Conservation (phyloP, 2,797 vertebrate genomes). For the Tympanoctomys barrerae region DNA sequence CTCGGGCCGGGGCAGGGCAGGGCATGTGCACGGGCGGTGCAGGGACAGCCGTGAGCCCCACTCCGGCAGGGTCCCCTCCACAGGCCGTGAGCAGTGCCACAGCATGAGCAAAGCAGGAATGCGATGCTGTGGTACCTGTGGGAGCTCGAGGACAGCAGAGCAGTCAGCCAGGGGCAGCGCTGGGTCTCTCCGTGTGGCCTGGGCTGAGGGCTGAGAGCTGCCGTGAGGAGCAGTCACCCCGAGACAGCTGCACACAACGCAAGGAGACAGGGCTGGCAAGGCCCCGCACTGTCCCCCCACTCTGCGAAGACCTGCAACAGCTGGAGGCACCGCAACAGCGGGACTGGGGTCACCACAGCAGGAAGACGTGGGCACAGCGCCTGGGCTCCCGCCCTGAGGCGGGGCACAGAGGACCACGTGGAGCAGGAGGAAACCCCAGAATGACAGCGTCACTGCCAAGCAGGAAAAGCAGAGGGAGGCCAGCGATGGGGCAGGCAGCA, state of each 20-base stretch:
- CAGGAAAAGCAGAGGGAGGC: neutral
- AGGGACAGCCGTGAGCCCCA: too few relatives aligned
- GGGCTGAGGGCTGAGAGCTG: neutral
- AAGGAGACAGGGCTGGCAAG: rapidly evolving
- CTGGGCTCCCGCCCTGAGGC: neutral
- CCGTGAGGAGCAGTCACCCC: neutral
- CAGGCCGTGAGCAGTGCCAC: neutral
- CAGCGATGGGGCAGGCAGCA: too few relatives aligned
- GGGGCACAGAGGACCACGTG: neutral
- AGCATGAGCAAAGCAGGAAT: neutral
- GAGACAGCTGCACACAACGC: too few relatives aligned
- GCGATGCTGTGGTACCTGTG: too few relatives aligned
- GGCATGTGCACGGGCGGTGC: too few relatives aligned
- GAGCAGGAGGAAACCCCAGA: neutral
- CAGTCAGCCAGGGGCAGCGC: neutral
- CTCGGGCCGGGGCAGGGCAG: neutral
- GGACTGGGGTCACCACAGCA: rapidly evolving
- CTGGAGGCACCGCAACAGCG: neutral
- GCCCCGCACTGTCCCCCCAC: neutral
- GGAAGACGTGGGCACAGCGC: neutral
- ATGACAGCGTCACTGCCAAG: rapidly evolving
- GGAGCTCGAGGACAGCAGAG: too few relatives aligned
- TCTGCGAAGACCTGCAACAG: neutral
- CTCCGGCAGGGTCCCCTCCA: too few relatives aligned
- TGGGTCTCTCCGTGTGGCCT: neutral